Evolutionary conservation across 2,797 vertebrate genomes (phyloP).

Genomic region (Cossypha heuglini): DNA sequence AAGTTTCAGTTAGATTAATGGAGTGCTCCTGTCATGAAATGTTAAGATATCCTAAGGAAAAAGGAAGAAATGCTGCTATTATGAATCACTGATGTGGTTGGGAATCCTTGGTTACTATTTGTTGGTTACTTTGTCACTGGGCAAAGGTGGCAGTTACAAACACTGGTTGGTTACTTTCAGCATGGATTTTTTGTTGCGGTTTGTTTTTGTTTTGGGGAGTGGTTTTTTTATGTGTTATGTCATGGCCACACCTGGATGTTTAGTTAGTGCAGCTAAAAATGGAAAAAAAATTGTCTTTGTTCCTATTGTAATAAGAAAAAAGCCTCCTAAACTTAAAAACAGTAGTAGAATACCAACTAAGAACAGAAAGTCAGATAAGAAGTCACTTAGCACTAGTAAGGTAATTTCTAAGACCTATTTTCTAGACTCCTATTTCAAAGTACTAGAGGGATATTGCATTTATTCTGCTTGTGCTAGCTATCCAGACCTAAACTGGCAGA

Average conservation of each 20-base stretch:
- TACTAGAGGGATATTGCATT: neutral
- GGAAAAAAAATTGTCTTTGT: neutral
- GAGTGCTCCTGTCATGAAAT: neutral
- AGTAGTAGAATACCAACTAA: neutral
- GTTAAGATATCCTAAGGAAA: neutral
- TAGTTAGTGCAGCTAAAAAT: neutral
- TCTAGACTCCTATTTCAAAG: neutral
- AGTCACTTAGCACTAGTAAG: neutral
- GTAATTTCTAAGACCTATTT: neutral
- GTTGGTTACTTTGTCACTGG: neutral
- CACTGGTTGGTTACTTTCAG: neutral
- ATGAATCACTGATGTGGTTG: neutral
- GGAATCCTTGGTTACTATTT: neutral
- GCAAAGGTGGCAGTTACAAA: neutral
- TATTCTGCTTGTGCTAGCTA: neutral
- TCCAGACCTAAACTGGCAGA: neutral
- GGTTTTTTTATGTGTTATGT: neutral
- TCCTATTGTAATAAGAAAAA: neutral
- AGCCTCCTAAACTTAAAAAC: neutral
- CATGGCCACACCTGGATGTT: neutral
- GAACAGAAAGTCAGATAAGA: neutral
- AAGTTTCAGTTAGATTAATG: neutral
- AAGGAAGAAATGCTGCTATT: neutral
- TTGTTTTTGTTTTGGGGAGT: neutral
- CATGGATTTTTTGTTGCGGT: fast-evolving